Conservation (phyloP, 2,113 vertebrate genomes). For the Eira barbara region DNA sequence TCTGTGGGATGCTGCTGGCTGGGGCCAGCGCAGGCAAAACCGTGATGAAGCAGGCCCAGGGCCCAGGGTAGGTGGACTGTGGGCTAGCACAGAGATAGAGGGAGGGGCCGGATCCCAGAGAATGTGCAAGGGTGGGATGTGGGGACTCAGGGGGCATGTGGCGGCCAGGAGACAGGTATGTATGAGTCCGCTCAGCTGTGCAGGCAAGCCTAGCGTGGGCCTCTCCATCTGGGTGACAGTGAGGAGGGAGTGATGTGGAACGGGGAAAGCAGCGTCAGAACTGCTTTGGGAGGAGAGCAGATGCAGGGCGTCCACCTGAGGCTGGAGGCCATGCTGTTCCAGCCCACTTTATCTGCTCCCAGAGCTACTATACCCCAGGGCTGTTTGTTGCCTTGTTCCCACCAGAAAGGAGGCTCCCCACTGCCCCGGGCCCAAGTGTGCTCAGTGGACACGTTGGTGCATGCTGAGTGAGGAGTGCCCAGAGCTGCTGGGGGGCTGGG, state of each 20-base stretch:
- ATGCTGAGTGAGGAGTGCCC: not conserved
- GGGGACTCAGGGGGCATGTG: not conserved
- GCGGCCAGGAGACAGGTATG: not conserved
- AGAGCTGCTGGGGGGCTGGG: not conserved
- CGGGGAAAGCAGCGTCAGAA: not conserved
- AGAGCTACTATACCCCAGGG: not conserved
- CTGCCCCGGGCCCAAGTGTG: not conserved
- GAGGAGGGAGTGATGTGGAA: not conserved
- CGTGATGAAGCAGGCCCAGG: not conserved
- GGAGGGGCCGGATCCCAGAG: not conserved
- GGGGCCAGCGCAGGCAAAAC: not conserved
- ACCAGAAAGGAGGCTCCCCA: not conserved
- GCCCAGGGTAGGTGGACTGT: not conserved
- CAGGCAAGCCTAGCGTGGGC: fast-evolving
- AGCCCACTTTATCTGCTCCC: not conserved
- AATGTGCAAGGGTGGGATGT: not conserved
- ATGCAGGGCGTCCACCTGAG: fast-evolving
- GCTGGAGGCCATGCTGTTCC: not conserved
- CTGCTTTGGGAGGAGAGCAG: not conserved
- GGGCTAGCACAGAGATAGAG: not conserved
- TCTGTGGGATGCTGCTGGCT: not conserved
- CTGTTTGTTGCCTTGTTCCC: not conserved
- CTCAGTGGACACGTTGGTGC: too few species aligned
- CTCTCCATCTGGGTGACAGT: not conserved
- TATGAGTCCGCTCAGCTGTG: not conserved